Conservation (phyloP, 2,888 invertebrate species). For the Ennomos fuscantarius region DNA sequence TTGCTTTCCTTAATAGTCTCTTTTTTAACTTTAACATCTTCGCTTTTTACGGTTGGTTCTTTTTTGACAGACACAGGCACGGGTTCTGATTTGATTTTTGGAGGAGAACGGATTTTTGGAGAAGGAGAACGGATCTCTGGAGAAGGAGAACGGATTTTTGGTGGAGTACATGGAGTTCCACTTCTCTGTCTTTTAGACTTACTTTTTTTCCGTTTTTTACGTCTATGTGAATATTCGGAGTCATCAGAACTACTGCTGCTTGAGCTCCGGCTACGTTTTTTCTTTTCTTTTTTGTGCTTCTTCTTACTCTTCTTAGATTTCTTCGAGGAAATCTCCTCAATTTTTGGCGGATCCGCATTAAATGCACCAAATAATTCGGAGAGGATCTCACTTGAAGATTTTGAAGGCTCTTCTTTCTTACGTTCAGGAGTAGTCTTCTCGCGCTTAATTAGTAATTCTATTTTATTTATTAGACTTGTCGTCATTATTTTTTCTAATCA, state of each 20-base stretch:
- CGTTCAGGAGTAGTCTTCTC: constrained; percentile 77
- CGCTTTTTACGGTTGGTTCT: constrained; percentile 33
- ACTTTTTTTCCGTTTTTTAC: constrained; percentile 85
- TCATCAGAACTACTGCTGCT: constrained; percentile 71
- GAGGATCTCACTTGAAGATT: constrained; percentile 92
- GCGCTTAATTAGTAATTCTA: constrained; percentile 74
- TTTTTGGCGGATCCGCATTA: constrained; percentile 88
- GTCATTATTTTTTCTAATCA: constrained; percentile 45
- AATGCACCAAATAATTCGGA: constrained; percentile 93
- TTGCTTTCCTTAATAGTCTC: constrained; percentile 32
- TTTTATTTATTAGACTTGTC: constrained; percentile 76
- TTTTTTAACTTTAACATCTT: constrained; percentile 17
- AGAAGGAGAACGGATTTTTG: constrained; percentile 52
- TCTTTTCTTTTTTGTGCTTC: constrained; percentile 87
- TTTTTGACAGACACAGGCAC: constrained; percentile 47
- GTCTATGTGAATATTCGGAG: constrained; percentile 82
- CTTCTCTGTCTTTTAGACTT: constrained; percentile 66
- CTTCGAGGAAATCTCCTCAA: constrained; percentile 69
- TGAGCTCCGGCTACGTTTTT: constrained; percentile 74
- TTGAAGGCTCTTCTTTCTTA: constrained; percentile 77
- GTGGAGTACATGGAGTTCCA: constrained; percentile 49
- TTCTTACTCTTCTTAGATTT: constrained; percentile 84
- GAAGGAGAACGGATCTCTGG: constrained; percentile 53
- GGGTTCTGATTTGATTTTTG: constrained; percentile 56
- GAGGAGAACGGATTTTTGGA: constrained; percentile 50